These are phyloP conservation scores for Ptychadena robeensis DNA, from an alignment of 2,797 vertebrate species.

Conservation along the genomic window DNA sequence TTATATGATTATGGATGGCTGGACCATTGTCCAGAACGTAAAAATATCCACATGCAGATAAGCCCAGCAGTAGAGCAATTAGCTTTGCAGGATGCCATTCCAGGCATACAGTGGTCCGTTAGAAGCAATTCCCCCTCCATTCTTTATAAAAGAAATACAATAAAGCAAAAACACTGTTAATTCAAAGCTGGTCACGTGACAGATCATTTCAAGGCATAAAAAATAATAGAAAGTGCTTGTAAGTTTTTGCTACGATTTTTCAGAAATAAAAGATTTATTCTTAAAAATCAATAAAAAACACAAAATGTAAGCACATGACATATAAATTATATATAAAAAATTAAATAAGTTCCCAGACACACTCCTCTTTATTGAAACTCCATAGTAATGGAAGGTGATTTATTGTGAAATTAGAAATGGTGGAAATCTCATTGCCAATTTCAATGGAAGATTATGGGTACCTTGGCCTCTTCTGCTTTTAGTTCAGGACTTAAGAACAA, in stretches of 20 bases:
- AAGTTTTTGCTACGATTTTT: slow-evolving; percentile 65
- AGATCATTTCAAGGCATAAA: slow-evolving; percentile 67
- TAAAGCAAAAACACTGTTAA: slow-evolving; percentile 61
- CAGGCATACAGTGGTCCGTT: slow-evolving; percentile 43
- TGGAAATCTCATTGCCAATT: no score
- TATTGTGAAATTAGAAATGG: no score
- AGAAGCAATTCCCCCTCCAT: slow-evolving; percentile 59
- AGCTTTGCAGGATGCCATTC: slow-evolving; percentile 40
- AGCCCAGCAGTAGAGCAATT: slow-evolving; percentile 46
- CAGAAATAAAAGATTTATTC: slow-evolving; percentile 52
- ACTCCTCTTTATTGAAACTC: no score
- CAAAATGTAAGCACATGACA: not conserved
- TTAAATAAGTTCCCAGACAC: no score
- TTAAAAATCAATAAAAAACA: not conserved
- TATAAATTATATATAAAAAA: no score
- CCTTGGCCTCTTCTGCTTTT: no score
- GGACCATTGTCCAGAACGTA: slow-evolving; percentile 46
- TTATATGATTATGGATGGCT: slow-evolving; percentile 32
- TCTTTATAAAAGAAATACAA: slow-evolving; percentile 63
- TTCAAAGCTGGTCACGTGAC: slow-evolving; percentile 66
- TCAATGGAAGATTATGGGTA: no score
- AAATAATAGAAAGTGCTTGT: slow-evolving; percentile 63
- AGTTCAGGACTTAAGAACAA: no score
- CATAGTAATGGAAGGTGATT: no score
- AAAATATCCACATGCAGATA: slow-evolving; percentile 51